These are phyloP conservation scores for Hylia prasina DNA, from an alignment of 2,113 vertebrate genomes.

Conservation along the genomic window DNA sequence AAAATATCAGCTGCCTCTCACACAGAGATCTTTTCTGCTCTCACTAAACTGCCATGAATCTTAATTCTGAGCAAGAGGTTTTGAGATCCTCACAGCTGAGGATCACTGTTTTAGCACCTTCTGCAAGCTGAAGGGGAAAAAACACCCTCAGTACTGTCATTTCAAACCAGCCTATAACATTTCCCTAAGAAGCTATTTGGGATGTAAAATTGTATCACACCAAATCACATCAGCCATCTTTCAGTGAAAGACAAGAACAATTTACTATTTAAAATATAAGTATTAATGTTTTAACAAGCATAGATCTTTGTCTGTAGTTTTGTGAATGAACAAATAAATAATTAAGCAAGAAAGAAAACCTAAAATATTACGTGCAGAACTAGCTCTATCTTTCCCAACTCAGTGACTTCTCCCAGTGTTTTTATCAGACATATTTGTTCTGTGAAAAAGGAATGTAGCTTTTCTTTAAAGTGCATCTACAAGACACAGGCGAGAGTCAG, in stretches of 20 bases:
- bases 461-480: neutral
- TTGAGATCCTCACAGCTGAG: conserved; percentile 61
- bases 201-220: conserved; percentile 8
- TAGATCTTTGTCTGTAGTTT: neutral
- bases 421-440: conserved; percentile 26
- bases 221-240: neutral
- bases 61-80: conserved; percentile 61
- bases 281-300: neutral
- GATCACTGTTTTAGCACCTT: conserved; percentile 64
- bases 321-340: neutral
- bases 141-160: neutral
- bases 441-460: neutral
- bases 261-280: neutral
- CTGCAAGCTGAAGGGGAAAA: conserved; percentile 34
- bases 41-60: conserved; percentile 50
- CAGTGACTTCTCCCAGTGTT: neutral
- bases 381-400: neutral
- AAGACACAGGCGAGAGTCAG: neutral
- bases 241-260: neutral
- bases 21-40: conserved; percentile 46
- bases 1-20: conserved; percentile 64
- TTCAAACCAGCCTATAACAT: conserved; percentile 44
- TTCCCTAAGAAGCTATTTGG: neutral
- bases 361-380: neutral
- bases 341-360: neutral